Evolutionary conservation across 2,888 invertebrate species (phyloP), one percentile per base, ranked within the genome.

Genomic region (Carpatolechia fugitivella): DNA sequence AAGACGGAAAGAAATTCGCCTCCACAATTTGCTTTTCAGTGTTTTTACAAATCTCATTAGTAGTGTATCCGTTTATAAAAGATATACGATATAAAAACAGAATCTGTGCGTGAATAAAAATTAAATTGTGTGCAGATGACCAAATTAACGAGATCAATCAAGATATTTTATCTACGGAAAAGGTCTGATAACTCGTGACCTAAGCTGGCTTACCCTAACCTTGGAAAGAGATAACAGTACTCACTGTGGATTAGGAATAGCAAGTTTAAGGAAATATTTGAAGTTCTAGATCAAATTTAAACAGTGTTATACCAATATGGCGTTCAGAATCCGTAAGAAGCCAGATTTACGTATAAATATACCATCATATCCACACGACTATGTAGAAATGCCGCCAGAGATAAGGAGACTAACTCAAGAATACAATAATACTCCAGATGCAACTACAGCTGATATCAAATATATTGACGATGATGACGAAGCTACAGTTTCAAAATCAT

Each of bases 351-450:
- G 79, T 0, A 8, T 89, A 18, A 55, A 77, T 3, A 86, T 90
- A 52, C 82, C 84, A 0, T 74, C 82, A 0, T 85, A 82, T 55
- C 82, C 86, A 1, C 71, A 76, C 5, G 89, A 86, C 38, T 89
- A 87, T 64, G 89, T 85, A 0, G 78, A 84, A 68, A 88, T 89
- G 87, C 88, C 89, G 1, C 61, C 64, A 7, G 81, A 80, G 16
- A 76, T 80, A 0, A 74, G 72, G 38, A 61, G 68, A 6, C 57
- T 76, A 29, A 80, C 84, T 18, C 62, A 72, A 3, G 76, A 75
- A 64, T 69, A 72, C 0, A 75, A 66, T 47, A 64, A 53, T 53
- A 69, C 59, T 29, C 63, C 70, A 0, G 74, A 68, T 8, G 33
- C 10, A 54, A 68, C 58, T 24, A 62, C 70, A 0, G 74, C 68